Evolutionary conservation across 2,888 invertebrate species (phyloP), one percentile per base, ranked within the genome.

Genomic region (Neoascia interrupta): DNA sequence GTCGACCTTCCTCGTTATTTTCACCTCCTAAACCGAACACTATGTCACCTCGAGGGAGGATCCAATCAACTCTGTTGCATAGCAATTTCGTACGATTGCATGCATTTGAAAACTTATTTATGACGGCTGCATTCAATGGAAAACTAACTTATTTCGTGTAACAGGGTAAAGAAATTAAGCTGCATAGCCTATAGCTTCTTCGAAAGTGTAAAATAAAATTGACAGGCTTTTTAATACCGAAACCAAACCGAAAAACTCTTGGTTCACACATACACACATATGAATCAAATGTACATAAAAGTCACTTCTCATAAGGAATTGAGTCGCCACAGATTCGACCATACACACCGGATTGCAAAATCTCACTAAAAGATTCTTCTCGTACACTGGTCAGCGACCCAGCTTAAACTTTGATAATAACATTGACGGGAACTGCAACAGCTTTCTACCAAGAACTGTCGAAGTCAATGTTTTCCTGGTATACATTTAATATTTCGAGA

Each of bases 281-380:
- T 31, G 31, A 31, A 26, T 26, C 26, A 31, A 31, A 31, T 31
- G 8, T 5, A 5, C 4, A 26, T 26, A 5, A 5, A 5, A 26
- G 26, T 26, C 8, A 21, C 26, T 49, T 53, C 28, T 23, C 13
- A n/a, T 53, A 26, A 31, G n/a, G 16, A 63, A 54, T 26, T 16
- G 37, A 83, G 82, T 84, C 84, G 86, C 86, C 86, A 86, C 83
- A 83, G 84, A 84, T 85, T 84, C 86, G 88, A 88, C 88, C 87
- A 87, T 88, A 88, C 86, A 87, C 88, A 87, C 87, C 87, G 87
- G 88, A 88, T 88, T 87, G 85, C 86, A 88, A 88, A 87, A 87
- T 88, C 88, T 88, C 88, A 88, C 88, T 88, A 84, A 88, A 87
- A 82, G 83, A 86, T 82, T 87, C 87, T 87, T 86, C 86, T 87